Conservation (phyloP, 2,888 invertebrate species). For the Cremastinae sp. region DNA sequence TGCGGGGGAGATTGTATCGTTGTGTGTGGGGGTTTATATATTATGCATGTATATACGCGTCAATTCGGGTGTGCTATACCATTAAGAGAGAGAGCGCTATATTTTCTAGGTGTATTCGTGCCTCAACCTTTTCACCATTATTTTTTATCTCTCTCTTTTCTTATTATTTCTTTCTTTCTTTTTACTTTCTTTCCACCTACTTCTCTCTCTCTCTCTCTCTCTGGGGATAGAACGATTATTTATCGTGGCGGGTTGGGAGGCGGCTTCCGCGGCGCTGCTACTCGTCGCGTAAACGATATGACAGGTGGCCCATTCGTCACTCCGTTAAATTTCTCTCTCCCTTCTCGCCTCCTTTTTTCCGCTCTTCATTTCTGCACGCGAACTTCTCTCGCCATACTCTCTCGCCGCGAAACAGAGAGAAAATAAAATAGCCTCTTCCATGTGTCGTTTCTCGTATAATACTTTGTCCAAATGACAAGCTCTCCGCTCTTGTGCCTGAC, state of each 20-base stretch:
- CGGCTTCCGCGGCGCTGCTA: slow-evolving; percentile 32
- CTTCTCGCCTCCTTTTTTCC: neutral
- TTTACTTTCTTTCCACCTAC: too few relatives aligned
- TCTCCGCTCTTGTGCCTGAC: neutral
- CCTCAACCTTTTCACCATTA: slow-evolving; percentile 41
- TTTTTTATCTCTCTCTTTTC: slow-evolving; percentile 44
- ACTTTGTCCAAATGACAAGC: slow-evolving; percentile 14
- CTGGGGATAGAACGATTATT: slow-evolving; percentile 46
- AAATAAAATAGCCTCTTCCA: slow-evolving; percentile 19
- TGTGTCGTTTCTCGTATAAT: slow-evolving; percentile 30
- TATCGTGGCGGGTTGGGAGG: slow-evolving; percentile 51
- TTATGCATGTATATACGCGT: slow-evolving; percentile 14
- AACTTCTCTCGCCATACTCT: slow-evolving; percentile 6
- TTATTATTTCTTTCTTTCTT: slow-evolving; percentile 13
- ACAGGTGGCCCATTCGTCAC: slow-evolving; percentile 61
- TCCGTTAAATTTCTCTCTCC: slow-evolving; percentile 51
- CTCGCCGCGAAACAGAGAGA: neutral
- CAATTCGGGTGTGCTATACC: neutral
- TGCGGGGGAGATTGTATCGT: neutral
- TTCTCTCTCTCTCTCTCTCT: slow-evolving; percentile 43
- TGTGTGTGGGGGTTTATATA: neutral
- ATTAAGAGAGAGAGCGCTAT: slow-evolving; percentile 5
- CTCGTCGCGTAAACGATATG: slow-evolving; percentile 60
- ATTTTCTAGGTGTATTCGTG: slow-evolving; percentile 43
- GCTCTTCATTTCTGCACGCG: slow-evolving; percentile 42